Evolutionary conservation across 1,140 invertebrate species (phyloP).

Genomic region (Radopholus similis): DNA sequence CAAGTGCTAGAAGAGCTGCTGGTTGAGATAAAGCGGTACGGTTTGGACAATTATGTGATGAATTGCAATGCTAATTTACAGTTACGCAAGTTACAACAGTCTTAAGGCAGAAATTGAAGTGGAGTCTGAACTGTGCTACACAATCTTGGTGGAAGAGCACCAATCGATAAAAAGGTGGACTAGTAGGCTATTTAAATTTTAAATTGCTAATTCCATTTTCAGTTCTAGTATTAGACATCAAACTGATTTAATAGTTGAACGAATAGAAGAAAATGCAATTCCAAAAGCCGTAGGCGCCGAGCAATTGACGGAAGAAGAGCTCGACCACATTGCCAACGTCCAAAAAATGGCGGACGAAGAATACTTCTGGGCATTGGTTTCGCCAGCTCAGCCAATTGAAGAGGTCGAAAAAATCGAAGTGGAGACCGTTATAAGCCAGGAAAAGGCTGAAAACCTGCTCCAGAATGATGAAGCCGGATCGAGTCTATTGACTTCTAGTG

Average conservation of each 20-base stretch:
- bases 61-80: too few relatives aligned
- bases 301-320: not conserved
- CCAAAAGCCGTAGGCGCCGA: not conserved
- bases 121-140: too few relatives aligned
- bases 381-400: not conserved
- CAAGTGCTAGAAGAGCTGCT: too few relatives aligned
- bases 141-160: too few relatives aligned
- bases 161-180: too few relatives aligned
- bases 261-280: slow-evolving; percentile 9
- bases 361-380: not conserved
- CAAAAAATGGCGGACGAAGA: not conserved
- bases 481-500: not conserved
- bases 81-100: too few relatives aligned
- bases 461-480: not conserved
- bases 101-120: too few relatives aligned
- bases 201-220: too few relatives aligned
- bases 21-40: too few relatives aligned
- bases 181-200: too few relatives aligned
- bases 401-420: not conserved
- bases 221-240: not conserved
- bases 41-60: too few relatives aligned
- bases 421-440: not conserved
- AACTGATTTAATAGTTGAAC: too few relatives aligned
- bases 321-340: not conserved
- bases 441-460: not conserved